phyloP scores from a whole-genome alignment of 2,797 vertebrate genomes.

The Coranthus polyacanthus region DNA sequence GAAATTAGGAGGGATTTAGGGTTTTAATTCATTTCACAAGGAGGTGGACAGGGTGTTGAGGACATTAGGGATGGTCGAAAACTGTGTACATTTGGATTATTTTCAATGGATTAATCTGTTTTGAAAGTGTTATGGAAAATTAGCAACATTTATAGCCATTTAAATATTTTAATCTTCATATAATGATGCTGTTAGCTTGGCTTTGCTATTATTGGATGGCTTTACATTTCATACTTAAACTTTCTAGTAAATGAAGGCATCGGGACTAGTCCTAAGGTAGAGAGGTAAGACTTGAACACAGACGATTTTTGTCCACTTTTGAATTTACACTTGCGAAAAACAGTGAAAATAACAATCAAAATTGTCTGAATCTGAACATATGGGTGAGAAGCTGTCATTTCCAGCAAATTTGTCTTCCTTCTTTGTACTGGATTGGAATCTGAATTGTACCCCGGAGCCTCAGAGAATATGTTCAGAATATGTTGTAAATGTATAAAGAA shows the following conservation, averaged over 20 bases:
- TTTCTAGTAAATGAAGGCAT: neutral
- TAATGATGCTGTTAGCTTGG: constrained; percentile 7
- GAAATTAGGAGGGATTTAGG: constrained; percentile 61
- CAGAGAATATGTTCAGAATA: neutral
- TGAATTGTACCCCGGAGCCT: neutral
- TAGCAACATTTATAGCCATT: constrained; percentile 11
- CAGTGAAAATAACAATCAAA: constrained; percentile 6
- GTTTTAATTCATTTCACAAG: constrained; percentile 41
- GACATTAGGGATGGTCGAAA: constrained; percentile 29
- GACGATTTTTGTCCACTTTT: neutral
- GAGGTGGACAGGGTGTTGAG: constrained; percentile 43
- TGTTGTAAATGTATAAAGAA: constrained; percentile 17
- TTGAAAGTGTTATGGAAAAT: constrained; percentile 15
- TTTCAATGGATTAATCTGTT: constrained; percentile 28
- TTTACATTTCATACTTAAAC: constrained; percentile 1
- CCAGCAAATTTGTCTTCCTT: too few species aligned
- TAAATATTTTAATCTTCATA: neutral
- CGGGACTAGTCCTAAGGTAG: too few species aligned
- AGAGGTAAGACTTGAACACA: too few species aligned
- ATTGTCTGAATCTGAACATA: too few species aligned
- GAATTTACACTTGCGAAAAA: constrained; percentile 1
- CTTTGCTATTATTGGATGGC: constrained; percentile 1
- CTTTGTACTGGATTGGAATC: neutral
- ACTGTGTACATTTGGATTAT: constrained; percentile 25
- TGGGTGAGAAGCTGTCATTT: neutral